These are phyloP conservation scores for Ectropis grisescens DNA, from an alignment of 1,140 invertebrate genomes.

Conservation along the genomic window DNA sequence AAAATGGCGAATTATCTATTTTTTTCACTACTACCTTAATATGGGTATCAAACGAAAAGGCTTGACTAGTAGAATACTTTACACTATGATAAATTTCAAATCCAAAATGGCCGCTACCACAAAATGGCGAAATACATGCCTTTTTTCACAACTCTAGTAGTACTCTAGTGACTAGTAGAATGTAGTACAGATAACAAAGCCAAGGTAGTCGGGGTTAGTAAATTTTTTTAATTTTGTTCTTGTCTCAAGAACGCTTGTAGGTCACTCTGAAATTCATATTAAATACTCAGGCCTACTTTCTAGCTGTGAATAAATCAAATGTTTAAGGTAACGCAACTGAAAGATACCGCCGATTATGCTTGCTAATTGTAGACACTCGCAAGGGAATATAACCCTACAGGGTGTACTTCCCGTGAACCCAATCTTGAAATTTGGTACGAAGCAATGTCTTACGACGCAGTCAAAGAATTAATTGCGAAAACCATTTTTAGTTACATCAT, in stretches of 20 bases:
- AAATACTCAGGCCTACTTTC: slow-evolving; percentile 3
- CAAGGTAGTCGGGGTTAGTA: too few species aligned
- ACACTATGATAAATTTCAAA: too few species aligned
- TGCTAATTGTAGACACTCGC: slow-evolving; percentile 1
- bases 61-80: too few species aligned
- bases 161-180: too few species aligned
- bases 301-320: not conserved
- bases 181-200: too few species aligned
- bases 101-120: too few species aligned
- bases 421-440: slow-evolving; percentile 6
- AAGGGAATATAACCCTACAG: slow-evolving; percentile 4
- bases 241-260: slow-evolving; percentile 5
- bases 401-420: slow-evolving; percentile 2
- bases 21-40: too few species aligned
- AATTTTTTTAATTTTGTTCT: too few species aligned
- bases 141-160: too few species aligned
- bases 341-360: slow-evolving; percentile 4
- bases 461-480: slow-evolving; percentile 2
- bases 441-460: slow-evolving; percentile 2
- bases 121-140: too few species aligned
- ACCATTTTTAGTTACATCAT: not conserved
- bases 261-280: slow-evolving; percentile 3
- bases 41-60: too few species aligned
- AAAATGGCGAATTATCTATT: too few species aligned
- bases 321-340: slow-evolving; percentile 3